Evolutionary conservation across 2,113 vertebrate genomes (phyloP).

Genomic region (Lathamus discolor): DNA sequence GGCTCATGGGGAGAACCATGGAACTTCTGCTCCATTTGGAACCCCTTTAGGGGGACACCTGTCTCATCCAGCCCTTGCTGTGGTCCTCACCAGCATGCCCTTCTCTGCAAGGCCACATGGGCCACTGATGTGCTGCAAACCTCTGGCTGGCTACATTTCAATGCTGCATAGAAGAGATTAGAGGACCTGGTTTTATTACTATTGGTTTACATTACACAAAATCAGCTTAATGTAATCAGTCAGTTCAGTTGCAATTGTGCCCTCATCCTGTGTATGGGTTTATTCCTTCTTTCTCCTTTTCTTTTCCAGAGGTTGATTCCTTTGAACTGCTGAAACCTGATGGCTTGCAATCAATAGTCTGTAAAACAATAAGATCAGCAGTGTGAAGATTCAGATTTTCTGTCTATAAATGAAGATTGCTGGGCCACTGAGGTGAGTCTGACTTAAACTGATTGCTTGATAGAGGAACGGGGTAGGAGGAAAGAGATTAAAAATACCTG

Average conservation of each 20-base stretch:
- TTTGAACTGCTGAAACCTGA: constrained; percentile 47
- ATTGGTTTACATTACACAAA: constrained; percentile 16
- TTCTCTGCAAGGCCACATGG: not conserved
- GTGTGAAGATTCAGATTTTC: constrained; percentile 58
- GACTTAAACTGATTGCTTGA: constrained; percentile 51
- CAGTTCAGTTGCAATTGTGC: not conserved
- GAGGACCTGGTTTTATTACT: not conserved
- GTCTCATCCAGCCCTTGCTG: not conserved
- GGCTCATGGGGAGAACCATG: not conserved
- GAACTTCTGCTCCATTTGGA: not conserved
- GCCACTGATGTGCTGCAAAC: not conserved
- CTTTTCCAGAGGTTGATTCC: constrained; percentile 39
- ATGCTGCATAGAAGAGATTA: not conserved
- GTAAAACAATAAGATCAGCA: constrained; percentile 61
- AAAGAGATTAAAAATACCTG: constrained; percentile 1
- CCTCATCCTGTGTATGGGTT: not conserved
- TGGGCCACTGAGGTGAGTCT: constrained; percentile 63
- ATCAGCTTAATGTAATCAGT: not conserved
- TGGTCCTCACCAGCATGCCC: not conserved
- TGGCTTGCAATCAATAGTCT: constrained; percentile 62
- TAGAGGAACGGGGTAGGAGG: not conserved
- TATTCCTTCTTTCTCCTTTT: constrained; percentile 14
- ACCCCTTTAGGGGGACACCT: not conserved
- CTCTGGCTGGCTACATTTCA: not conserved
- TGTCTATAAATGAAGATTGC: constrained; percentile 29